Percentiles rank a stretch among this genome's conserved stretches.
These are phyloP conservation scores for Lycia hirtaria DNA, from an alignment of 2,888 invertebrate species.

Conservation along the genomic window DNA sequence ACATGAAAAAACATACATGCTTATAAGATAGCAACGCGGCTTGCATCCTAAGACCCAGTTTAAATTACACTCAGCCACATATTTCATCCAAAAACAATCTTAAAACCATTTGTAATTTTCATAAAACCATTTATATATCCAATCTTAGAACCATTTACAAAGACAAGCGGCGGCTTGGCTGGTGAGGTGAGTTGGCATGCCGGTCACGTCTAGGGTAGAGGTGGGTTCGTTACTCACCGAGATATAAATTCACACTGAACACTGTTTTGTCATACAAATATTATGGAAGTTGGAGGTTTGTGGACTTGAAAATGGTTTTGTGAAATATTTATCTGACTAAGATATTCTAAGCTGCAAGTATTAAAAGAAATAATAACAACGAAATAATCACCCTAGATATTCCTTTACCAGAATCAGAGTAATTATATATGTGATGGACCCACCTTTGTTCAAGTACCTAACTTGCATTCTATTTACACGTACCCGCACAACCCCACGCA, in stretches of 20 bases:
- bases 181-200: background rate
- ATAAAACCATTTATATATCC: slow-evolving; percentile 8
- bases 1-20: background rate
- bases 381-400: too few species aligned
- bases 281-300: background rate
- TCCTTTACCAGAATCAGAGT: too few species aligned
- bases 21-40: background rate
- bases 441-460: too few species aligned
- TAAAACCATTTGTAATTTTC: slow-evolving; percentile 5
- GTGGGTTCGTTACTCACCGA: slow-evolving; percentile 9
- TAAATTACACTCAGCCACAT: background rate
- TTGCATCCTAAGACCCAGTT: background rate
- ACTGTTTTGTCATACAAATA: slow-evolving; percentile 13
- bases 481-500: too few species aligned
- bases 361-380: too few species aligned
- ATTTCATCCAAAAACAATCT: slow-evolving; percentile 9
- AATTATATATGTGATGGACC: too few species aligned
- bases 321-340: background rate
- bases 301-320: background rate
- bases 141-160: slow-evolving; percentile 8
- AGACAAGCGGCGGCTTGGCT: slow-evolving; percentile 1
- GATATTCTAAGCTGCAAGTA: too few species aligned
- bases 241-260: slow-evolving; percentile 14
- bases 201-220: slow-evolving; percentile 11
- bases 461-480: too few species aligned